phyloP scores from a whole-genome alignment of 1,140 invertebrate species.

The Coptotermes formosanus region DNA sequence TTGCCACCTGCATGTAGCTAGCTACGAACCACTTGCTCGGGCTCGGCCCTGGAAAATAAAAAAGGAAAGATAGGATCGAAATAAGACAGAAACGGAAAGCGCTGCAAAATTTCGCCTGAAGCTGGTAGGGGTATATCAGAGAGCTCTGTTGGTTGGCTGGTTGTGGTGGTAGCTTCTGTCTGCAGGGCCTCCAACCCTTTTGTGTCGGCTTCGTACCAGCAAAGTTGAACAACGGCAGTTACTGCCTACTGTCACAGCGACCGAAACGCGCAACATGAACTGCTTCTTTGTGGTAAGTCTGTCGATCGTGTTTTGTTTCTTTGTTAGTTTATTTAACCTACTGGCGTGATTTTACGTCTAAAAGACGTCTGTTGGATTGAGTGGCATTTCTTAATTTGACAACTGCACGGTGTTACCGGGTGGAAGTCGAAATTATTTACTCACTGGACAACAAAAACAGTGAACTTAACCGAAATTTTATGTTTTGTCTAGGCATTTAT shows the following conservation, averaged over 20 bases:
- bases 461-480: too few species aligned
- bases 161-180: too few species aligned
- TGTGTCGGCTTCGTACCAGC: not conserved
- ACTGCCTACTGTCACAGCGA: not conserved
- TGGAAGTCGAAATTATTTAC: too few species aligned
- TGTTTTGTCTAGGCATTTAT: too few species aligned
- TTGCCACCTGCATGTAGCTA: not conserved
- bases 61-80: not conserved
- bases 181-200: not conserved
- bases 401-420: too few species aligned
- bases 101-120: constrained; percentile 1
- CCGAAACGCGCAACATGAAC: not conserved
- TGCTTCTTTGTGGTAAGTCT: not conserved
- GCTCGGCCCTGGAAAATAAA: not conserved
- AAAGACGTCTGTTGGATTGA: too few species aligned
- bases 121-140: not conserved
- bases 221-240: not conserved
- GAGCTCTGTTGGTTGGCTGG: not conserved
- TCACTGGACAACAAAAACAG: too few species aligned
- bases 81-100: not conserved
- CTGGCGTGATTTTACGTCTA: too few species aligned
- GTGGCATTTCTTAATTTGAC: too few species aligned
- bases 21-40: not conserved
- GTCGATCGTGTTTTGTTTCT: too few species aligned
- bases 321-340: too few species aligned